phyloP scores from a whole-genome alignment of 2,797 vertebrate genomes.

The Hirundo rustica region DNA sequence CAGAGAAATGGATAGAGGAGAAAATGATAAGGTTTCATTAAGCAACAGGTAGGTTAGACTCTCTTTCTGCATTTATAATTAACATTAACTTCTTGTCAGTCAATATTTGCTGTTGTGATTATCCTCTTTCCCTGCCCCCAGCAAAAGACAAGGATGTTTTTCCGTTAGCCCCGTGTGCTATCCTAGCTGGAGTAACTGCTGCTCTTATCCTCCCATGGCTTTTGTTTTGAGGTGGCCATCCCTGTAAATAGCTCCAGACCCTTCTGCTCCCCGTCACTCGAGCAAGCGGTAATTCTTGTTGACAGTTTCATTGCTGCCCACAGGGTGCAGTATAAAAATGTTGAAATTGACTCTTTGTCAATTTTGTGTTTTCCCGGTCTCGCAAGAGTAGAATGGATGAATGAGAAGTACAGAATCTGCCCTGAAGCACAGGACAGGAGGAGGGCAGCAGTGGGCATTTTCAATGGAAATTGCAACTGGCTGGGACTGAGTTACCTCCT shows the following conservation, averaged over 20 bases:
- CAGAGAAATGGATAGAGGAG: neutral
- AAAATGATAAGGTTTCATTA: neutral
- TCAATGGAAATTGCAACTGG: neutral
- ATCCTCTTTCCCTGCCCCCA: neutral
- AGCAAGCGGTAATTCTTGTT: neutral
- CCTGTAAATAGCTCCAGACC: slow-evolving; percentile 20
- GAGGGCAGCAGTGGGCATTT: neutral
- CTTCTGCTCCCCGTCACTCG: neutral
- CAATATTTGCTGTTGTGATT: neutral
- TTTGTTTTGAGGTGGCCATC: slow-evolving; percentile 17
- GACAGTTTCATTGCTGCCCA: slow-evolving; percentile 8
- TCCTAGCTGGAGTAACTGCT: neutral
- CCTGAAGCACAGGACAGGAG: neutral
- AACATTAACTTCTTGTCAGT: neutral
- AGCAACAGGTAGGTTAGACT: neutral
- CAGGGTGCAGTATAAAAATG: neutral
- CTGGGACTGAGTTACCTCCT: neutral
- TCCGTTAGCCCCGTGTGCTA: neutral
- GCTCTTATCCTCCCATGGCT: neutral
- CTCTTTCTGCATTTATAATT: neutral
- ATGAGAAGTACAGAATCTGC: neutral
- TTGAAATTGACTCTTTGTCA: neutral
- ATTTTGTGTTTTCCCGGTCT: neutral
- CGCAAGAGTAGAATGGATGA: neutral
- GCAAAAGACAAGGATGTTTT: neutral